A percentile compares a stretch with the other conserved stretches of the same genome.
Evolutionary conservation across 2,888 invertebrate species (phyloP).

Genomic region (Escarpia spicata): DNA sequence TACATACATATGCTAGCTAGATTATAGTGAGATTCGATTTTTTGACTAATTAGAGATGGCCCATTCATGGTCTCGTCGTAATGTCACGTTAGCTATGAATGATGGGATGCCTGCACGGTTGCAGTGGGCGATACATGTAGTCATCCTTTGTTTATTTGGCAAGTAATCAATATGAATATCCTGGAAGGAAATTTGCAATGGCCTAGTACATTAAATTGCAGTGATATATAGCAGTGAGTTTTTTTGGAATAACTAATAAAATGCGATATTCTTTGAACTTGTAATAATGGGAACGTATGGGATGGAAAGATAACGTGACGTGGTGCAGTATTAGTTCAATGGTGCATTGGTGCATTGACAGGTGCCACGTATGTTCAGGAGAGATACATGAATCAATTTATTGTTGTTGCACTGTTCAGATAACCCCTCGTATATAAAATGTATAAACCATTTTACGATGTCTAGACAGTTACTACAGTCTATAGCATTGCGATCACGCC

Average conservation of each 20-base stretch:
- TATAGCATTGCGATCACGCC: background rate
- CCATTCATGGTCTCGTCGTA: background rate
- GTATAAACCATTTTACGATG: background rate
- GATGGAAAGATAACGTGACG: background rate
- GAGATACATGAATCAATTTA: background rate
- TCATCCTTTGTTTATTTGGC: background rate
- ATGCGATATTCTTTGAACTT: background rate
- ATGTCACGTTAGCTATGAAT: background rate
- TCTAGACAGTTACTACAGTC: too few species aligned
- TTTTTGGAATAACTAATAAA: background rate
- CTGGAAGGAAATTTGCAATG: background rate
- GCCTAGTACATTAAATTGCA: background rate
- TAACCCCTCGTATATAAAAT: background rate
- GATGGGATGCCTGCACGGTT: background rate
- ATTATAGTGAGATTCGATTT: background rate
- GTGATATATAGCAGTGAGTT: background rate
- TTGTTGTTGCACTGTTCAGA: background rate
- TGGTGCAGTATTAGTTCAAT: background rate
- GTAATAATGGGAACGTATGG: background rate
- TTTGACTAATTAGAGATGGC: background rate
- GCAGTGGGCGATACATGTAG: background rate
- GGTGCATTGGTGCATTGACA: background rate
- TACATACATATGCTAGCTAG: too few species aligned
- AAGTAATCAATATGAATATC: slow-evolving; percentile 1
- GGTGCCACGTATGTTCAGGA: too few species aligned